Percentiles rank a stretch among this genome's conserved stretches.
Evolutionary conservation across 2,888 invertebrate genomes (phyloP).

Genomic region (Dicranocentrus wangi): DNA sequence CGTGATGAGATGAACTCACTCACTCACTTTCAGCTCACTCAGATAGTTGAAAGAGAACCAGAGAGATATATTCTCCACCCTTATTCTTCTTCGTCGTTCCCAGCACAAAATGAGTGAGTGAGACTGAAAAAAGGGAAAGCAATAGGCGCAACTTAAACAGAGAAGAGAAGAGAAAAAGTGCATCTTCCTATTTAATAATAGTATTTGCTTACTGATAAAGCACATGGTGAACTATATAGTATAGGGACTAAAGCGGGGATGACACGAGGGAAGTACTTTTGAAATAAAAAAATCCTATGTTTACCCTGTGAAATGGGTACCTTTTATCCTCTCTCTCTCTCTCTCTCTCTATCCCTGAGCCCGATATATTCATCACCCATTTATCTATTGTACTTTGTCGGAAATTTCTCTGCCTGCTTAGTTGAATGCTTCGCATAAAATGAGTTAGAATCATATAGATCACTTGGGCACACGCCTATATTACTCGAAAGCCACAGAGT

Average conservation of each 20-base stretch:
- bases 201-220: constrained; percentile 24
- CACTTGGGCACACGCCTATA: background rate
- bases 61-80: background rate
- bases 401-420: constrained; percentile 8
- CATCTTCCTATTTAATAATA: constrained; percentile 39
- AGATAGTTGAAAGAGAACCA: constrained; percentile 5
- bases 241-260: background rate
- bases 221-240: background rate
- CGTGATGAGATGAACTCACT: constrained; percentile 66
- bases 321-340: too few relatives aligned
- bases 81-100: too few relatives aligned
- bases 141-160: constrained; percentile 19
- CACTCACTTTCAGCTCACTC: constrained; percentile 18
- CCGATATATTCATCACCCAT: background rate
- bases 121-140: constrained; percentile 4
- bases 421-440: constrained; percentile 19
- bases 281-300: too few relatives aligned
- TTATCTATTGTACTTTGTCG: constrained; percentile 15
- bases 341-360: background rate
- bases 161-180: constrained; percentile 30
- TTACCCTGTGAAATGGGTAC: too few relatives aligned
- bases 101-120: background rate
- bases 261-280: background rate
- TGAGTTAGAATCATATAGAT: constrained; percentile 9
- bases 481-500: too few relatives aligned